phyloP scores from a whole-genome alignment of 2,113 vertebrate genomes.

The Emydocephalus ijimae region DNA sequence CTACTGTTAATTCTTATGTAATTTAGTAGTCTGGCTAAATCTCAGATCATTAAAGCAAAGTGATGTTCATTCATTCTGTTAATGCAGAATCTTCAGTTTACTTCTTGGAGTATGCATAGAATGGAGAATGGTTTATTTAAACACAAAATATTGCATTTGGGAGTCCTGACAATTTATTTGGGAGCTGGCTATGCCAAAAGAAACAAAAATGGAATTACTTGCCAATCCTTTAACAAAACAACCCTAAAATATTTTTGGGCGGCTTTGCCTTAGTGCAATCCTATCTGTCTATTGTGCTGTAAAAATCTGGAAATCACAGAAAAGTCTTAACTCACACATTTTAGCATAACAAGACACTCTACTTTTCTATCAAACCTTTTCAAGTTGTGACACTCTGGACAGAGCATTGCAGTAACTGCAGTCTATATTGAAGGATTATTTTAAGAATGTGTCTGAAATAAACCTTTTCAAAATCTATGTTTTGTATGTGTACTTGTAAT shows the following conservation, averaged over 20 bases:
- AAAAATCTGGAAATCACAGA: neutral
- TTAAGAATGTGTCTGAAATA: neutral
- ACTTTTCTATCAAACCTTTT: neutral
- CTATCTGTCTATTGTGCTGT: neutral
- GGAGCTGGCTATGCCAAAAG: neutral
- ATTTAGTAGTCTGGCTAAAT: neutral
- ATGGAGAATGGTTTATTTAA: neutral
- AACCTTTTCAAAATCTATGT: neutral
- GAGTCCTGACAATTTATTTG: neutral
- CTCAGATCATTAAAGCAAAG: neutral
- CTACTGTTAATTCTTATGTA: neutral
- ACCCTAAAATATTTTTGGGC: neutral
- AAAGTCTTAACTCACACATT: neutral
- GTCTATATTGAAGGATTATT: neutral
- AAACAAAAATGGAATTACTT: neutral
- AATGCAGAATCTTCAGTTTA: neutral
- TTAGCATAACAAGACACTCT: neutral
- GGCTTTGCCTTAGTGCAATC: neutral
- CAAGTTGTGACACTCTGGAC: neutral
- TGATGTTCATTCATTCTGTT: neutral
- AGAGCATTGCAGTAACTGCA: neutral
- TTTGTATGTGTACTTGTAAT: neutral
- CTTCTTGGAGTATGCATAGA: neutral
- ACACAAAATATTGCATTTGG: neutral
- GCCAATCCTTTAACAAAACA: neutral